Percentiles rank a stretch among this genome's conserved stretches.
Evolutionary conservation across 2,113 vertebrate genomes (phyloP).

Genomic region (Thamnophis sirtalis): DNA sequence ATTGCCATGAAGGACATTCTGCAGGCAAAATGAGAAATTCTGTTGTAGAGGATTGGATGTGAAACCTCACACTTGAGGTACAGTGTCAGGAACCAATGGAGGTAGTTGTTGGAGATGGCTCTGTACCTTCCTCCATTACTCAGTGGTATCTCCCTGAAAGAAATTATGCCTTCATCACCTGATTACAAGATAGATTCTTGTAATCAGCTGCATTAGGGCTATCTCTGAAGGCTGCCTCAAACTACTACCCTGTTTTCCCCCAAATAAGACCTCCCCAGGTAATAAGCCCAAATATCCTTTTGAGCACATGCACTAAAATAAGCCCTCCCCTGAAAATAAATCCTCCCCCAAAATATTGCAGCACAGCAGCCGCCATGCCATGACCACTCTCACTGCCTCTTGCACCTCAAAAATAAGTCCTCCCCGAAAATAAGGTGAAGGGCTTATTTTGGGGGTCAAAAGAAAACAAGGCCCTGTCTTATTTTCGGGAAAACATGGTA

Average conservation of each 20-base stretch:
- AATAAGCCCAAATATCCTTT: too few relatives aligned
- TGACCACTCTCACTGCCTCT: too few relatives aligned
- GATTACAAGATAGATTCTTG: not conserved
- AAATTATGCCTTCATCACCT: not conserved
- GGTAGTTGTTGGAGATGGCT: not conserved
- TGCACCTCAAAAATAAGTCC: too few relatives aligned
- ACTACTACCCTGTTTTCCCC: not conserved
- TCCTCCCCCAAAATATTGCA: too few relatives aligned
- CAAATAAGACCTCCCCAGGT: too few relatives aligned
- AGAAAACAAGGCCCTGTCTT: too few relatives aligned
- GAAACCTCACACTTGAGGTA: not conserved
- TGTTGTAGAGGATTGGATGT: not conserved
- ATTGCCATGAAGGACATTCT: not conserved
- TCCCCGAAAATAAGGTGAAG: too few relatives aligned
- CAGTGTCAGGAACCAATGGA: not conserved
- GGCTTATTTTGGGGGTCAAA: too few relatives aligned
- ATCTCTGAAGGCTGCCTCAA: not conserved
- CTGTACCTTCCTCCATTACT: not conserved
- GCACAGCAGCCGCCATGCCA: too few relatives aligned
- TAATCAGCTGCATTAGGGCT: not conserved
- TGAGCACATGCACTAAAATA: too few relatives aligned
- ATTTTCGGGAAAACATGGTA: too few relatives aligned
- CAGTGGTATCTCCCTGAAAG: not conserved
- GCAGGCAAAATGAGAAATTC: not conserved
- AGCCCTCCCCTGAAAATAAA: too few relatives aligned